Conservation (phyloP, 1,140 invertebrate species). For the Asbolus verrucosus region DNA sequence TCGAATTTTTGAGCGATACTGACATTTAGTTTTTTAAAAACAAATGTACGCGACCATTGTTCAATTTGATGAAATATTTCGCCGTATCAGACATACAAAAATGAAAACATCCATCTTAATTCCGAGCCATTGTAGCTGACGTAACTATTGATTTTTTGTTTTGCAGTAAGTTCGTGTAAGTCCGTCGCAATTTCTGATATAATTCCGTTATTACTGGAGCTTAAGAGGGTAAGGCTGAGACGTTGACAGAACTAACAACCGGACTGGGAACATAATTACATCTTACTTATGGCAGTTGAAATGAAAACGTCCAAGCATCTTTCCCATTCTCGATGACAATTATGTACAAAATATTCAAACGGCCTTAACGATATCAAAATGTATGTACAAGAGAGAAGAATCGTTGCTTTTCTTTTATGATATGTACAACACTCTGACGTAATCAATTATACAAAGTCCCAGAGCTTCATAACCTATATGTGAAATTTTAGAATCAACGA, state of each 20-base stretch:
- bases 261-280: neutral
- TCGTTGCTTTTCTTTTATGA: slow-evolving; percentile 53
- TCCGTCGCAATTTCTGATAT: neutral
- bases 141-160: too few relatives aligned
- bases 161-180: neutral
- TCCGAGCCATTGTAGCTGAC: too few relatives aligned
- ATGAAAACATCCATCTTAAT: too few relatives aligned
- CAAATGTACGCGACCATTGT: too few relatives aligned
- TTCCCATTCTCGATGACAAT: slow-evolving; percentile 25
- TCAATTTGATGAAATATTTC: too few relatives aligned
- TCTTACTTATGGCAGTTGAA: slow-evolving; percentile 31
- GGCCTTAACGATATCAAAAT: slow-evolving; percentile 27
- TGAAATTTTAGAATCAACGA: slow-evolving; percentile 3
- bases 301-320: slow-evolving; percentile 5
- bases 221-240: neutral
- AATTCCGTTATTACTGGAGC: neutral
- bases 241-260: neutral
- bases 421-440: slow-evolving; percentile 52
- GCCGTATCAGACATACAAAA: too few relatives aligned
- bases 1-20: too few relatives aligned
- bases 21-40: too few relatives aligned
- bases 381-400: slow-evolving; percentile 39
- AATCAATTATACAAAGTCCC: slow-evolving; percentile 17
- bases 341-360: slow-evolving; percentile 28
- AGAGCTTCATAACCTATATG: slow-evolving; percentile 16